Percentiles rank a stretch among this genome's conserved stretches.
Conservation (phyloP, 2,888 invertebrate species). For the Sminthurides aquaticus region DNA sequence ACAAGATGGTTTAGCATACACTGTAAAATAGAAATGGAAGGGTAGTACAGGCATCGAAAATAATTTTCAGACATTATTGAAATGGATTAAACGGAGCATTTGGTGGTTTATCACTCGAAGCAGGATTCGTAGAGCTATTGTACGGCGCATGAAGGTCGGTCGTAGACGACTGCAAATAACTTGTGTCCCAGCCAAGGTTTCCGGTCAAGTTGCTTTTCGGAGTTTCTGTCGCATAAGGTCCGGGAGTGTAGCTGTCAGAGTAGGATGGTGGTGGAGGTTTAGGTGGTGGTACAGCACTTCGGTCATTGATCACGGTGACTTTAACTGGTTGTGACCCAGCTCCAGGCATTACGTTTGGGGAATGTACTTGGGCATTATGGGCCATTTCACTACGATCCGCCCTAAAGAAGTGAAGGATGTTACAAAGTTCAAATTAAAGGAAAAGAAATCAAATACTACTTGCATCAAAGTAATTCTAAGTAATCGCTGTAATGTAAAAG, state of each 20-base stretch:
- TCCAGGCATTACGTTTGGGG: not conserved
- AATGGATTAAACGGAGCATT: slow-evolving; percentile 20
- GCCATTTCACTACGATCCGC: slow-evolving; percentile 43
- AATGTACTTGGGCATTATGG: slow-evolving; percentile 33
- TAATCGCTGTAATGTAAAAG: not conserved
- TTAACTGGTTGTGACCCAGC: slow-evolving; percentile 7
- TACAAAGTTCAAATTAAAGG: slow-evolving; percentile 7
- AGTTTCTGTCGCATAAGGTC: not conserved
- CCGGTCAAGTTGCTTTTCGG: slow-evolving; percentile 2
- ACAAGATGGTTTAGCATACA: too few species aligned
- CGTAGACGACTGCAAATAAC: slow-evolving; percentile 26
- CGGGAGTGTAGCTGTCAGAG: slow-evolving; percentile 3
- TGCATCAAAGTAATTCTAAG: slow-evolving; percentile 13
- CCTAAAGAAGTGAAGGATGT: slow-evolving; percentile 24
- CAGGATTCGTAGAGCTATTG: slow-evolving; percentile 18
- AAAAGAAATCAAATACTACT: slow-evolving; percentile 20
- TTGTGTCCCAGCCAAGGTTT: slow-evolving; percentile 34
- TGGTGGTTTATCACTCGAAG: slow-evolving; percentile 8
- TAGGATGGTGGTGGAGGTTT: slow-evolving; percentile 35
- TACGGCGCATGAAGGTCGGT: slow-evolving; percentile 20
- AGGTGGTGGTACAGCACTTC: slow-evolving; percentile 9
- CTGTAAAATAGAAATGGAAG: too few species aligned
- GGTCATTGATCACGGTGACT: slow-evolving; percentile 19
- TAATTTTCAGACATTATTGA: slow-evolving; percentile 13
- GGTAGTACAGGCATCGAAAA: too few species aligned